These are phyloP conservation scores for Pristionchus mayeri DNA, from an alignment of 2,888 invertebrate species.

Conservation along the genomic window DNA sequence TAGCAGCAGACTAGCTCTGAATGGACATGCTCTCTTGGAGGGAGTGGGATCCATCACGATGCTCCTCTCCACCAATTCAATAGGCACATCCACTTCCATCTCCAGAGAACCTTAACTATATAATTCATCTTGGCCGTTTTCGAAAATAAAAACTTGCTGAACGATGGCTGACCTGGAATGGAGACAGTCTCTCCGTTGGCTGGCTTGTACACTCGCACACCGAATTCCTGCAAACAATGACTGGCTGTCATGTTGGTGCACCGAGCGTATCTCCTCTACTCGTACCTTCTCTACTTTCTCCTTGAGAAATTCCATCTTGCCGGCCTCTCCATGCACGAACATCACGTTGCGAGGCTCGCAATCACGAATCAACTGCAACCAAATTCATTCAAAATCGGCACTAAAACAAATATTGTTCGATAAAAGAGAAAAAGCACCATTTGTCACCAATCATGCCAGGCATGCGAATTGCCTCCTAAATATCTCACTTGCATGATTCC, in stretches of 20 bases:
- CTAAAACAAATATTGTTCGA: too few relatives aligned
- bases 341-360: conserved; percentile 97
- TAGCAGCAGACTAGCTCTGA: conserved; percentile 63
- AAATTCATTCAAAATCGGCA: too few relatives aligned
- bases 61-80: conserved; percentile 54
- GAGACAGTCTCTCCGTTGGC: conserved; percentile 97
- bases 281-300: conserved; percentile 88
- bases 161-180: conserved; percentile 79
- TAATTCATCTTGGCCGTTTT: background rate
- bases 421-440: too few relatives aligned
- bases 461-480: too few relatives aligned
- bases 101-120: background rate
- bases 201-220: conserved; percentile 80
- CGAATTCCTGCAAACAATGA: conserved; percentile 65
- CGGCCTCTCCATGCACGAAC: conserved; percentile 97
- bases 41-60: conserved; percentile 64
- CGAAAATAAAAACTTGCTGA: background rate
- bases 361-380: conserved; percentile 93
- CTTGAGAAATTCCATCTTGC: conserved; percentile 97
- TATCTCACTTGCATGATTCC: conserved; percentile 79
- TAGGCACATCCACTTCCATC: conserved; percentile 52
- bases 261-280: background rate
- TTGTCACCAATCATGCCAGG: too few relatives aligned
- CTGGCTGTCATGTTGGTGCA: too few relatives aligned
- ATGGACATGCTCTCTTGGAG: conserved; percentile 70